Base-by-base conservation (phyloP, 2,888 invertebrate species). In the Lasioglossum villosulum region DNA sequence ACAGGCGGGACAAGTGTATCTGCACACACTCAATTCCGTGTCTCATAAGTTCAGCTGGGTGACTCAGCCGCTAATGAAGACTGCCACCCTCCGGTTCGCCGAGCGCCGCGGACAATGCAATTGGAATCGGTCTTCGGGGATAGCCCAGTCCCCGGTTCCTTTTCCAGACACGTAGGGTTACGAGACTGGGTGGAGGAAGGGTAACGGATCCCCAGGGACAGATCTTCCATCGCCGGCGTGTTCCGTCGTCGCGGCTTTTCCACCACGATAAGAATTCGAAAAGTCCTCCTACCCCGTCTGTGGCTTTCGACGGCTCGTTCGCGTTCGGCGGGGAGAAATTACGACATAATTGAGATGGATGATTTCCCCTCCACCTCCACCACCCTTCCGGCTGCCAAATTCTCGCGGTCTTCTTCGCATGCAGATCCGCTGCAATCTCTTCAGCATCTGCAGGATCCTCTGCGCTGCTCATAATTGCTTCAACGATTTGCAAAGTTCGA, bases 1-100 rank as follows among this genome's bases (percentile, higher is more conserved):
- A 39, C 27, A 16, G 39, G 39, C 14, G 45, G 27, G 19, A 81
- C 59, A 75, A 37, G 71, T 80, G 63, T 56, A 81, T 37, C 66
- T 23, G 63, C 52, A 70, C 63, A n/a, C 63, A n/a, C 37, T 81
- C 71, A 63, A 78, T 76, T 71, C 48, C 48, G 30, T 42, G 80
- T 75, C 66, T 82, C 73, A 37, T 34, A 78, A 66, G 78, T 80
- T 78, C 52, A 16, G 37, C 66, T 27, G 80, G 72, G 75, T 85
- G 74, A 83, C 56, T 86, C 79, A 86, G 68, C 56, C 84, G 72
- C 85, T 90, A 90, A 90, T 86, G 87, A 90, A 90, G 85, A 86
- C 68, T 39, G 73, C 82, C 75, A 74, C 80, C 56, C 84, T 71
- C 39, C 37, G 70, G 72, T 88, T 77, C 82, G 75, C 71, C 70